Evolutionary conservation across 2,113 vertebrate species (phyloP), one percentile per base, ranked within the genome.

Genomic region (Peromyscus leucopus): DNA sequence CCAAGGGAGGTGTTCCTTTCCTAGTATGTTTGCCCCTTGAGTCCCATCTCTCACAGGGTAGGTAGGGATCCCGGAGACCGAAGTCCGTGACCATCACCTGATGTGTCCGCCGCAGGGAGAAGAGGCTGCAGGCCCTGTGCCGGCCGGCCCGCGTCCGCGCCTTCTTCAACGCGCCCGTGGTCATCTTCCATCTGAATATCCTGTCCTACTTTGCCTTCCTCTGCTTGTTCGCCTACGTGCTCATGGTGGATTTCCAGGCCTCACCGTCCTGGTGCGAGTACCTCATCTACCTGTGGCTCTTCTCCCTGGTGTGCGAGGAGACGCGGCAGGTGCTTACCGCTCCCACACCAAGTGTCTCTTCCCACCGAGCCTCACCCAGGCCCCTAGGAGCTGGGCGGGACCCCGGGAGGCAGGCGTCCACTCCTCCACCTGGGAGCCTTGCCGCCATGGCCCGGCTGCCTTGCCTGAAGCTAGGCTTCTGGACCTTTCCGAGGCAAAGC

Each of bases 181-280:
- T 99, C 90, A 99, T 99, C 98, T 99, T 99, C 98, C 99, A 99
- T 98, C 98, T 99, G 98, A 99, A 99, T 96, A 99, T 99, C 33
- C 98, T 99, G 74, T 99, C 99, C 19, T 99, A 99, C 98, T 99
- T 99, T 8, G 99, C 98, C 93, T 99, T 99, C 98, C 99, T 99
- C 72, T 98, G 99, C 97, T 99, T 99, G 67, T 99, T 99, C 1
- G 99, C 99, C 11, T 99, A 99, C 0, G 99, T 99, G 93, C 98
- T 99, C 80, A 99, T 99, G 99, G 99, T 99, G 0, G 99, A 99
- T 98, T 99, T 99, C 97, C 99, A 99, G 98, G 63, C 94, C 0
- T n/a, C 0, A 0, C 99, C 99, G 0, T 99, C 99, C 7, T 97
- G 98, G 97, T 83, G 71, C 31, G 99, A 99, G 97, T 83, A 98